Conservation (phyloP, 2,797 vertebrate species). For the Cichlasoma orientale region DNA sequence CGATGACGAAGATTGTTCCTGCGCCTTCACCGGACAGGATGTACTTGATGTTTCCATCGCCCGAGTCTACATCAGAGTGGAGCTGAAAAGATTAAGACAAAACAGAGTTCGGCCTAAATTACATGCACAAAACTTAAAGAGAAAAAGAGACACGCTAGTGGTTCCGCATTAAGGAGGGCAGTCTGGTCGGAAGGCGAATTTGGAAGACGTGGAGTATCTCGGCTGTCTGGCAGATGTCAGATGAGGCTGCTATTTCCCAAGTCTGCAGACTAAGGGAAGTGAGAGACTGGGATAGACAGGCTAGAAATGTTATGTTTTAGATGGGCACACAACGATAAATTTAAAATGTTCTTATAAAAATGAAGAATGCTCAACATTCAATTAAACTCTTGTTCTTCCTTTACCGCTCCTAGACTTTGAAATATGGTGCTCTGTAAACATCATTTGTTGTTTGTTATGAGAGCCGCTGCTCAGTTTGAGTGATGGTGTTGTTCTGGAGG, state of each 20-base stretch:
- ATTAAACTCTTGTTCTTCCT: constrained; percentile 44
- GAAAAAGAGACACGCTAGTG: accelerated
- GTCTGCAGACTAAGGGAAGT: constrained; percentile 3
- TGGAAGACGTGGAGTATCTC: not conserved
- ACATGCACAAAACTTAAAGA: not conserved
- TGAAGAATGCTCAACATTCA: constrained; percentile 44
- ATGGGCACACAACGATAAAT: constrained; percentile 35
- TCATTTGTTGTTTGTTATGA: constrained; percentile 55
- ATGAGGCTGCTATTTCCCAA: not conserved
- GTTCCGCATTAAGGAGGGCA: not conserved
- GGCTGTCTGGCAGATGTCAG: constrained; percentile 7
- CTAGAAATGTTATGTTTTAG: not conserved
- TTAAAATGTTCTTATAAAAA: constrained; percentile 31
- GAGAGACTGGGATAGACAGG: not conserved
- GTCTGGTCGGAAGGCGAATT: not conserved
- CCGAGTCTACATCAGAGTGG: constrained; percentile 96
- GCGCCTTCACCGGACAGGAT: constrained; percentile 98
- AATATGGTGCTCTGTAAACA: constrained; percentile 52
- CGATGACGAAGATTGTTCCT: constrained; percentile 98
- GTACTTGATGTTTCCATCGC: constrained; percentile 95
- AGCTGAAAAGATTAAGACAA: constrained; percentile 79
- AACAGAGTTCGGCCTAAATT: not conserved
- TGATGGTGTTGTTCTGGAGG: constrained; percentile 56
- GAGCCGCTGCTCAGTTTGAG: constrained; percentile 37
- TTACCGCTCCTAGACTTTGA: constrained; percentile 24